These are phyloP conservation scores for Drosophila multiciliata DNA, from an alignment of 2,888 invertebrate species.

Conservation along the genomic window DNA sequence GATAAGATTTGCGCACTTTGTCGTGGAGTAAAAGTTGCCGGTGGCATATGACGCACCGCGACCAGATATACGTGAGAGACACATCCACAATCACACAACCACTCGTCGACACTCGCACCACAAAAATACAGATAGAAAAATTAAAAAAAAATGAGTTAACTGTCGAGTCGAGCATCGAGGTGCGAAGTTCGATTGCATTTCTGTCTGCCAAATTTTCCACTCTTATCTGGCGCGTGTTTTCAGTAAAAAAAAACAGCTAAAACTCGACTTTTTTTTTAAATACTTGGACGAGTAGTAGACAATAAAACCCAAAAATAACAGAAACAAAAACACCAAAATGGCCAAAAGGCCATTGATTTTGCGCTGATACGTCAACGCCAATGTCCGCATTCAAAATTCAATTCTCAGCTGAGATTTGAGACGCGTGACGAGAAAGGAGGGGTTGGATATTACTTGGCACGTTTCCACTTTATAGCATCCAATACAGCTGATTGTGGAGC, in stretches of 20 bases:
- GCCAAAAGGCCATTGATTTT: slow-evolving; percentile 40
- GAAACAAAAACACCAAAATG: neutral
- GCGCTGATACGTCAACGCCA: slow-evolving; percentile 1
- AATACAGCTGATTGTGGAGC: neutral
- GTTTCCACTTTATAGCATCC: neutral
- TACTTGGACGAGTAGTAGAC: neutral
- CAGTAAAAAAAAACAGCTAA: slow-evolving; percentile 73
- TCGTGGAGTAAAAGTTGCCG: slow-evolving; percentile 38
- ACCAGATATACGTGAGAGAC: neutral
- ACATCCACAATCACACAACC: neutral
- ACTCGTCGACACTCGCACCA: neutral
- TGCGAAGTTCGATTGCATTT: slow-evolving; percentile 20
- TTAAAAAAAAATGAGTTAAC: neutral
- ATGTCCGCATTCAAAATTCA: slow-evolving; percentile 43
- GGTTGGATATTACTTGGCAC: neutral
- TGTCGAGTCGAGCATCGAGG: neutral
- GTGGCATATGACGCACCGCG: slow-evolving; percentile 40
- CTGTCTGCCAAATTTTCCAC: slow-evolving; percentile 58
- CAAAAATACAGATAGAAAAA: neutral
- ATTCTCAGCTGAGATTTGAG: neutral
- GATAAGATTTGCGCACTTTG: slow-evolving; percentile 51
- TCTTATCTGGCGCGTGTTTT: slow-evolving; percentile 65
- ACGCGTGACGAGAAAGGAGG: neutral
- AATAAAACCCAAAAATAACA: neutral
- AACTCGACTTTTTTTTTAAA: slow-evolving; percentile 41